These are phyloP conservation scores for Erythrolamprus reginae DNA, from an alignment of 2,113 vertebrate genomes.

Conservation along the genomic window DNA sequence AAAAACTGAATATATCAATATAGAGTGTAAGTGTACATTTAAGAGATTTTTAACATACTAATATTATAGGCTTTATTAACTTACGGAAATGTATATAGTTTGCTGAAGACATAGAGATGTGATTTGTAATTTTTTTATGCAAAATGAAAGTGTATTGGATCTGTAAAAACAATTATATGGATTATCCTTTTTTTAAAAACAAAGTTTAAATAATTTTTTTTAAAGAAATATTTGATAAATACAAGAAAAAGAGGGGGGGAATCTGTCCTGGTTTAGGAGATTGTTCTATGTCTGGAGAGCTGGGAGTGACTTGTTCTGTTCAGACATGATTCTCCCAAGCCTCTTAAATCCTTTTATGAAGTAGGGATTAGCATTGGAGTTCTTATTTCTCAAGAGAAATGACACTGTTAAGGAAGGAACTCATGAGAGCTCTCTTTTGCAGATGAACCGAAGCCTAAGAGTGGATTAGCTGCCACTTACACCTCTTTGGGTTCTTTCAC, in stretches of 20 bases:
- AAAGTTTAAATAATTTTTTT: too few relatives aligned
- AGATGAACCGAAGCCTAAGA: background rate
- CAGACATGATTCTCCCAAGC: background rate
- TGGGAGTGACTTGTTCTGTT: background rate
- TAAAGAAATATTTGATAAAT: background rate
- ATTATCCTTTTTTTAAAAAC: too few relatives aligned
- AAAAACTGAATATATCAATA: too few relatives aligned
- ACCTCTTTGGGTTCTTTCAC: background rate
- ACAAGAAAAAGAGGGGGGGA: background rate
- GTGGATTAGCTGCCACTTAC: background rate
- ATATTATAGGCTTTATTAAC: too few relatives aligned
- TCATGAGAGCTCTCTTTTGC: background rate
- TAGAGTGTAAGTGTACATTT: too few relatives aligned
- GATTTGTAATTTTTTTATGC: too few relatives aligned
- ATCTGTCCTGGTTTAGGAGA: background rate
- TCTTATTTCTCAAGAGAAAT: background rate
- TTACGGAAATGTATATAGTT: too few relatives aligned
- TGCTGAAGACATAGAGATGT: too few relatives aligned
- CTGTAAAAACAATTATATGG: too few relatives aligned
- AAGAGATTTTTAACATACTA: too few relatives aligned
- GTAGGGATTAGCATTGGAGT: background rate
- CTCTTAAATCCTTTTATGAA: background rate
- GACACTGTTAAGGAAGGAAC: background rate
- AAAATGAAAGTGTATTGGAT: too few relatives aligned
- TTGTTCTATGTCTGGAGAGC: background rate